Conservation (phyloP, 1,140 invertebrate genomes). For the Saxidomus purpurata region DNA sequence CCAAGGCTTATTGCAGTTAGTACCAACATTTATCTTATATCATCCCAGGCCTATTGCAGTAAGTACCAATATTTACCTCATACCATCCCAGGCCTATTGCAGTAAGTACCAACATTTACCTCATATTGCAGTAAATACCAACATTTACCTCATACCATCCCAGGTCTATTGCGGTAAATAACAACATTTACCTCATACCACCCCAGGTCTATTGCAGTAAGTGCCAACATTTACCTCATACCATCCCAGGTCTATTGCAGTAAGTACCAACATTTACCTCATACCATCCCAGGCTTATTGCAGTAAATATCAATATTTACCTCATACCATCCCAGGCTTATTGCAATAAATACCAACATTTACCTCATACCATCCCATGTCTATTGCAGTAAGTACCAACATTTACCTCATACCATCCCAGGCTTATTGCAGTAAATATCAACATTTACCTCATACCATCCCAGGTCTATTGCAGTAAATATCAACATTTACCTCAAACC, state of each 20-base stretch:
- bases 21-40: conserved; percentile 72
- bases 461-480: background rate
- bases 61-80: conserved; percentile 68
- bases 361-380: too few species aligned
- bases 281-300: background rate
- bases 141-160: conserved; percentile 81
- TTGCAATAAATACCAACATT: too few species aligned
- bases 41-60: conserved; percentile 58
- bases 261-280: conserved; percentile 70
- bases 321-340: too few species aligned
- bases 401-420: background rate
- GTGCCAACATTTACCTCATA: conserved; percentile 76
- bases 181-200: conserved; percentile 79
- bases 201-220: conserved; percentile 83
- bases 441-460: background rate
- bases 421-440: background rate
- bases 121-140: background rate
- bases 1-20: conserved; percentile 25
- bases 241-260: conserved; percentile 83
- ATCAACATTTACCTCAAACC: too few species aligned
- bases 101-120: conserved; percentile 72
- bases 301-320: too few species aligned
- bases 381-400: too few species aligned
- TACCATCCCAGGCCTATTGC: conserved; percentile 83
- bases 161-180: conserved; percentile 82